Percentiles rank a stretch among this genome's conserved stretches.
Conservation (phyloP, 2,888 invertebrate genomes). For the Eretmocerus hayati region DNA sequence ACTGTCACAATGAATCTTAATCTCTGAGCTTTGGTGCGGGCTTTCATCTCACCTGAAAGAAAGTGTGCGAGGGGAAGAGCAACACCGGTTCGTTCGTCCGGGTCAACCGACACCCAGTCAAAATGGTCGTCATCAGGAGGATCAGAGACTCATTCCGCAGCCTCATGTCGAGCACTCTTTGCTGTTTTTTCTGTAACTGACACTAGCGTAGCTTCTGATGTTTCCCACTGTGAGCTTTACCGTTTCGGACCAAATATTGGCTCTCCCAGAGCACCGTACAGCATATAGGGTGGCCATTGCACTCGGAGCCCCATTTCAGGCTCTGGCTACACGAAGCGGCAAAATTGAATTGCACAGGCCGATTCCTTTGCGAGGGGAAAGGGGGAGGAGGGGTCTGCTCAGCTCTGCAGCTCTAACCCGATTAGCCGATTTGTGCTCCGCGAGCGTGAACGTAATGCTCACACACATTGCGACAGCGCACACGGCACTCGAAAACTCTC, state of each 20-base stretch:
- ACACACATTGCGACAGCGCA: no score
- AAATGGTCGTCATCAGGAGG: not conserved
- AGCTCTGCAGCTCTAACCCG: not conserved
- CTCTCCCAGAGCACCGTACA: constrained; percentile 22
- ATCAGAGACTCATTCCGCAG: not conserved
- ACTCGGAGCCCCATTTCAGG: not conserved
- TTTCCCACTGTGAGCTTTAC: not conserved
- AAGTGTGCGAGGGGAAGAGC: constrained; percentile 33
- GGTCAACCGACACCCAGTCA: not conserved
- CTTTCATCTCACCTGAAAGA: constrained; percentile 39
- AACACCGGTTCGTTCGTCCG: constrained; percentile 28
- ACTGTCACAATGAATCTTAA: no score
- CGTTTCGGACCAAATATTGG: constrained; percentile 27
- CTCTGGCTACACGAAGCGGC: not conserved
- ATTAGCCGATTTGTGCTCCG: not conserved
- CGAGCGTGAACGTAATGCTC: not conserved
- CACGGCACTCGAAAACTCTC: no score
- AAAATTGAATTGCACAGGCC: constrained; percentile 13
- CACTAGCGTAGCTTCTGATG: not conserved
- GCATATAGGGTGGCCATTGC: constrained; percentile 34
- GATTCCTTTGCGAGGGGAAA: no score
- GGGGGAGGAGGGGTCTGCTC: no score
- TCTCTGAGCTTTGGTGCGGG: no score
- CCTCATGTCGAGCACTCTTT: not conserved
- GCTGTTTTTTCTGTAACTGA: not conserved